Percentiles rank a stretch among this genome's conserved stretches.
Evolutionary conservation across 2,797 vertebrate genomes (phyloP).

Genomic region (Myiotriccus ornatus): DNA sequence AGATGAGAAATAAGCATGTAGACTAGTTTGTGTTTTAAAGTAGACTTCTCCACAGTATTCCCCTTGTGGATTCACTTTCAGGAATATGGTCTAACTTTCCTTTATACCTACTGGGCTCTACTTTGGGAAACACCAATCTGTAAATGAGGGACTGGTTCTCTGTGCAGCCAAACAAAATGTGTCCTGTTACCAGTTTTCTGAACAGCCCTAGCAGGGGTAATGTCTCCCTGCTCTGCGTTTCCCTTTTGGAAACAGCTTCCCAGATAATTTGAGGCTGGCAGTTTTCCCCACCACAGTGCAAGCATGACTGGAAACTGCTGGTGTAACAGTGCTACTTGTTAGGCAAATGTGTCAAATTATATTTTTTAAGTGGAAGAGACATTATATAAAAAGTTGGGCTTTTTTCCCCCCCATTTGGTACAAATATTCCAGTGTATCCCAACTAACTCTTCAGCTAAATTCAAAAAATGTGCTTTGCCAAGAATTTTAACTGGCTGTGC

Average conservation of each 20-base stretch:
- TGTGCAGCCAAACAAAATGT: accelerated
- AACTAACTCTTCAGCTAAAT: constrained; percentile 34
- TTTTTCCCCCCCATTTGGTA: background rate
- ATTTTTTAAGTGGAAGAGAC: background rate
- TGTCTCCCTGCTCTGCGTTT: background rate
- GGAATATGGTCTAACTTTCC: background rate
- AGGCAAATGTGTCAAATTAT: background rate
- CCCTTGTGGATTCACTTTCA: background rate
- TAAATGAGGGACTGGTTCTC: background rate
- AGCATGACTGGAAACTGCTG: background rate
- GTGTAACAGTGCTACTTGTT: background rate
- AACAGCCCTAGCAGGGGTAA: background rate
- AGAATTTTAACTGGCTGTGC: constrained; percentile 59
- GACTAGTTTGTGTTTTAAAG: background rate
- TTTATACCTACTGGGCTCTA: background rate
- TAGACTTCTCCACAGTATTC: background rate
- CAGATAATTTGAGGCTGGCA: background rate
- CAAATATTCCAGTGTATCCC: constrained; percentile 31
- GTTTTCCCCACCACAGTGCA: background rate
- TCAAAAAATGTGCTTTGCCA: constrained; percentile 58
- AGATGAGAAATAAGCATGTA: background rate
- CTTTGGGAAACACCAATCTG: background rate
- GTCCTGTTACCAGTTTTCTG: background rate
- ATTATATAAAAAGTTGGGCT: background rate
- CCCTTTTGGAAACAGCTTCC: background rate